A percentile compares a stretch with the other conserved stretches of the same genome.
These are phyloP conservation scores for Eupithecia subfuscata DNA, from an alignment of 2,888 invertebrate genomes.

Conservation along the genomic window DNA sequence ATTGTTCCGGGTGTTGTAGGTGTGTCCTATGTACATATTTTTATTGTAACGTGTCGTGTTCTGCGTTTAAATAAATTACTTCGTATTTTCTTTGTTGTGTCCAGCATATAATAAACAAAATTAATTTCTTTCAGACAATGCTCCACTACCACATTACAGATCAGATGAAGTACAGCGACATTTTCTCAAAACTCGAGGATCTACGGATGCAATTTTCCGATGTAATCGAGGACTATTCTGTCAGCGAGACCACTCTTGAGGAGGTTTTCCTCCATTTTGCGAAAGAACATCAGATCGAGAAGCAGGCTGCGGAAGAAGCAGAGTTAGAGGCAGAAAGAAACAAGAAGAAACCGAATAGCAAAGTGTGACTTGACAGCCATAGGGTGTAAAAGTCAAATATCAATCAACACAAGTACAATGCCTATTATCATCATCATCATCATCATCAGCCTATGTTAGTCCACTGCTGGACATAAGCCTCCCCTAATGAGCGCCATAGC, in stretches of 20 bases:
- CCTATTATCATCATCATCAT: too few species aligned
- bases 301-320: neutral
- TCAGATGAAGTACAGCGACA: conserved; percentile 83
- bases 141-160: conserved; percentile 88
- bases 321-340: neutral
- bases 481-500: too few species aligned
- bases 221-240: conserved; percentile 89
- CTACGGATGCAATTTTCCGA: conserved; percentile 67
- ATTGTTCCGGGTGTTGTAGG: too few species aligned
- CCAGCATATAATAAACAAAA: too few species aligned
- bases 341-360: neutral
- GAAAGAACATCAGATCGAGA: conserved; percentile 38
- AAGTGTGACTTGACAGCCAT: neutral
- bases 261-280: conserved; percentile 87
- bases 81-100: too few species aligned
- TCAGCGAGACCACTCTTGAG: conserved; percentile 91
- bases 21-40: too few species aligned
- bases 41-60: too few species aligned
- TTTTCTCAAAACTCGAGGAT: conserved; percentile 86
- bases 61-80: too few species aligned
- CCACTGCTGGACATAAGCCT: too few species aligned
- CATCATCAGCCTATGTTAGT: too few species aligned
- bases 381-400: too few species aligned
- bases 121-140: conserved; percentile 76
- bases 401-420: too few species aligned